Base-by-base conservation (phyloP, 2,113 vertebrate species). In the Pachyramphus minor region DNA sequence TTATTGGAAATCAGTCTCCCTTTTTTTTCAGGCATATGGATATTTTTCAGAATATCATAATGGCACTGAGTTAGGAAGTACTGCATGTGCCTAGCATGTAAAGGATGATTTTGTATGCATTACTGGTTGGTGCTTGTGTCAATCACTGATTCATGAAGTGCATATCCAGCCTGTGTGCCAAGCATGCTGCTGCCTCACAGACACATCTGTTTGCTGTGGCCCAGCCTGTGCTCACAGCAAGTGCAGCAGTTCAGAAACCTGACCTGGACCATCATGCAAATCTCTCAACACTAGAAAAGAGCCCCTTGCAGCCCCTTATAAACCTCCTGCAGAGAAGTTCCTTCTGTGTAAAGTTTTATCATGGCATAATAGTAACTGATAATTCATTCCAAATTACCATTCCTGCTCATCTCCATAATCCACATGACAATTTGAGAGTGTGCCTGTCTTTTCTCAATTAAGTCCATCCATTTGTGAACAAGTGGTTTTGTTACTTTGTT, bases 321-420 rank as follows among this genome's bases (percentile, higher is more conserved):
- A 8, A 9, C 4, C 7, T 33, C 14, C 23, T 1, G 0, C 3
- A 39, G 16, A 50, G 16, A 80, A 33, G 8, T 17, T 83, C 58
- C 22, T 60, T 60, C 41, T 53, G 24, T n/a, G 13, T 41, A 4
- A 59, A 76, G 23, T 35, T 45, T 81, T 55, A 44, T 19, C 20
- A 44, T 20, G 30, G 37, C 17, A 5, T 20, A 73, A 19, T 3
- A 25, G 7, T 44, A 84, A 45, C 20, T 27, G 10, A 44, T 11
- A 33, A 39, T 18, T 77, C 5, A 45, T 74, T 84, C 62, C 66
- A 41, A 53, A 68, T 82, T 25, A 42, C 52, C 23, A 14, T 35
- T 25, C 23, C 62, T 88, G 37, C 27, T 78, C 41, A 60, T 44
- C 37, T 62, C 50, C 35, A 4, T 9, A 73, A 23, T 27, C 56